These are phyloP conservation scores for Macrophya alboannulata DNA, from an alignment of 2,888 invertebrate genomes.

Conservation along the genomic window DNA sequence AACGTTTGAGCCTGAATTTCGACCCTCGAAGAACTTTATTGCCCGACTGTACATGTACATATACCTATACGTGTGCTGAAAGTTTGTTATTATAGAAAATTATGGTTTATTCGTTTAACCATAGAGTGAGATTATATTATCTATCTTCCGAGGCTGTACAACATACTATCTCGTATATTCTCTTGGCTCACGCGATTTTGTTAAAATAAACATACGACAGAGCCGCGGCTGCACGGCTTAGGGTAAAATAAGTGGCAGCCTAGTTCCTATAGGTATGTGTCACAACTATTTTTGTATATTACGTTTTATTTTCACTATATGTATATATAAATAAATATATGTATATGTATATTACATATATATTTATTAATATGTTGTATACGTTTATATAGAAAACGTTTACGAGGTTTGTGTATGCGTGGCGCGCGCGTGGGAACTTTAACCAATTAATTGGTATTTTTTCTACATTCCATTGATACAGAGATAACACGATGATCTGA, in stretches of 20 bases:
- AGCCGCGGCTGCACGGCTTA: neutral
- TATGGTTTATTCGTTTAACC: neutral
- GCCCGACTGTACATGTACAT: too few relatives aligned
- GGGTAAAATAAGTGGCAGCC: slow-evolving; percentile 26
- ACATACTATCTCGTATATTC: neutral
- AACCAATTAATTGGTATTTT: too few relatives aligned
- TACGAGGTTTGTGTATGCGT: neutral
- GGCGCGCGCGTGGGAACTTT: too few relatives aligned
- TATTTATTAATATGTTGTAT: neutral
- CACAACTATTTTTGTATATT: slow-evolving; percentile 33
- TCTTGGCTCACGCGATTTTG: slow-evolving; percentile 14
- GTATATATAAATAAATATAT: neutral
- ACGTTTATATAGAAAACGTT: slow-evolving; percentile 16
- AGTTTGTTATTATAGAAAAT: neutral
- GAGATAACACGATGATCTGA: too few relatives aligned
- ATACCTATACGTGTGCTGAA: neutral
- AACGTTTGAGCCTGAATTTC: too few relatives aligned
- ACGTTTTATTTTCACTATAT: slow-evolving; percentile 18
- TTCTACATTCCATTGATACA: too few relatives aligned
- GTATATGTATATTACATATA: neutral
- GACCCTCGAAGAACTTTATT: too few relatives aligned
- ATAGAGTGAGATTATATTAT: neutral
- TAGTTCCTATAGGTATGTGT: neutral
- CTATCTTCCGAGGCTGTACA: neutral
- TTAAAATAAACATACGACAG: slow-evolving; percentile 8